Evolutionary conservation across 2,113 vertebrate genomes (phyloP).

Genomic region (Chaetops frenatus): DNA sequence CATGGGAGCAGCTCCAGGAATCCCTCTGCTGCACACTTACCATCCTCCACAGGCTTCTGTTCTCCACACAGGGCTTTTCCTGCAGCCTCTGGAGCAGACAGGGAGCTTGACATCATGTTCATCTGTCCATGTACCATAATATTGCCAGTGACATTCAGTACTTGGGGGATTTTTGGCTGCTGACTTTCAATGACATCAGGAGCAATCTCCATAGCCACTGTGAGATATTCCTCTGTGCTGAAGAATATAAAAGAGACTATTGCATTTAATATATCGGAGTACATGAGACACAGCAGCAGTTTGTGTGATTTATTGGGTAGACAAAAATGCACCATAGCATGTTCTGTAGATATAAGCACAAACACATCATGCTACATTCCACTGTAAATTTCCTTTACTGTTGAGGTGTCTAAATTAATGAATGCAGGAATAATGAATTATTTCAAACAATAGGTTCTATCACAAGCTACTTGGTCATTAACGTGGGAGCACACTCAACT

Average conservation of each 20-base stretch:
- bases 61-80: not conserved
- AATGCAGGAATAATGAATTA: not conserved
- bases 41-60: not conserved
- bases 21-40: not conserved
- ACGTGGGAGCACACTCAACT: not conserved
- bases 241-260: not conserved
- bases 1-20: not conserved
- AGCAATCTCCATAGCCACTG: constrained; percentile 9
- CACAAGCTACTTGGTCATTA: not conserved
- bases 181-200: constrained; percentile 36
- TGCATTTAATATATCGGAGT: constrained; percentile 6
- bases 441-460: not conserved
- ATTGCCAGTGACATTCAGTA: not conserved
- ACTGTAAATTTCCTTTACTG: not conserved
- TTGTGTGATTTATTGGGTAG: not conserved
- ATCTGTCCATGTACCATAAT: not conserved
- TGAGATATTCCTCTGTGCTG: not conserved
- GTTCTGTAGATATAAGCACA: not conserved
- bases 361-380: not conserved
- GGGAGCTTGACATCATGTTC: not conserved
- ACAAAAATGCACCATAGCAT: not conserved
- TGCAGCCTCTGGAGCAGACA: not conserved
- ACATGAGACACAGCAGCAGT: not conserved
- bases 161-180: not conserved
- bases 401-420: not conserved